A percentile compares a stretch with the other conserved stretches of the same genome.
Conservation (phyloP, 2,113 vertebrate species). For the Lontra canadensis region DNA sequence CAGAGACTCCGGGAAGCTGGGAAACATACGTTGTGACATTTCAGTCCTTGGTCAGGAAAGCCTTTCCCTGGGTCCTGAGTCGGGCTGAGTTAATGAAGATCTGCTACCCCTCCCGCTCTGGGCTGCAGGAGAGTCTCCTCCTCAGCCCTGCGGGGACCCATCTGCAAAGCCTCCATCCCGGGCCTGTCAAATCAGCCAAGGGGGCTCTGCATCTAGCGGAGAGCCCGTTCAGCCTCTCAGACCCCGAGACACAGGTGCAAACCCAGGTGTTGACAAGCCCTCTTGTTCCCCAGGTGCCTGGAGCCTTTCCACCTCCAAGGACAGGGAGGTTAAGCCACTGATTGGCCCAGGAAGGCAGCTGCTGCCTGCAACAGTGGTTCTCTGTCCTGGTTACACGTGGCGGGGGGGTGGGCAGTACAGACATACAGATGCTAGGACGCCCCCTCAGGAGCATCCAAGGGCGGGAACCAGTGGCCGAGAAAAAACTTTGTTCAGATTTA, state of each 20-base stretch:
- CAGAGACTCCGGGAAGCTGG: constrained; percentile 72
- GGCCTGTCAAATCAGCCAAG: neutral
- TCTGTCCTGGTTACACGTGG: neutral
- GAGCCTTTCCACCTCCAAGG: neutral
- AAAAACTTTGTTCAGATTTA: neutral
- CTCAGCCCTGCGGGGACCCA: rapidly evolving
- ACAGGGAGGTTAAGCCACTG: neutral
- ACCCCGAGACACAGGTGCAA: neutral
- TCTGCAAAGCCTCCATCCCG: neutral
- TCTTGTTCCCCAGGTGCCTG: rapidly evolving
- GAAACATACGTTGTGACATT: constrained; percentile 80
- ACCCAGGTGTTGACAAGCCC: neutral
- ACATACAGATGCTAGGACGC: neutral
- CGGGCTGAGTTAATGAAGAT: neutral
- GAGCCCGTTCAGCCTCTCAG: neutral
- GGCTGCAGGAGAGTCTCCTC: rapidly evolving
- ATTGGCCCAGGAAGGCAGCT: neutral
- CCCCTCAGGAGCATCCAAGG: too few relatives aligned
- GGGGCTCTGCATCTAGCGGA: neutral
- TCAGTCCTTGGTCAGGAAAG: constrained; percentile 72
- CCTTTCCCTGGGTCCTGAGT: constrained; percentile 1
- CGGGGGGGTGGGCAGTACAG: neutral
- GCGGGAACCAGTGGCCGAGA: neutral
- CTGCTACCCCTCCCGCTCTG: neutral
- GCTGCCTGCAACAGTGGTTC: neutral